Evolutionary conservation across 64 coral and sea anemone genomes (phyloP), one percentile per base, ranked within the genome.

Genomic region (Astreopora myriophthalma): DNA sequence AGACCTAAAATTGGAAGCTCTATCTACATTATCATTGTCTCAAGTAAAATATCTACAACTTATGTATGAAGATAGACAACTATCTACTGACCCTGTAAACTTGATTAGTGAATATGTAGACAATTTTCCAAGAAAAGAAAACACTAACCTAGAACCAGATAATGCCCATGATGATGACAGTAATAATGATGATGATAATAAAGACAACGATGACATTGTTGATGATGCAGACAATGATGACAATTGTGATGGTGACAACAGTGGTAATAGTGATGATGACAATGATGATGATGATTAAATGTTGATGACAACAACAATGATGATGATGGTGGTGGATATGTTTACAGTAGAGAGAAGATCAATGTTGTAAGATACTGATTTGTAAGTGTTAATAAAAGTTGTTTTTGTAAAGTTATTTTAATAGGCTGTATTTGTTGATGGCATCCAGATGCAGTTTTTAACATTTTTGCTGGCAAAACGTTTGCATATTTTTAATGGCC

Each of bases 31-130:
- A 42, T 42, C 39, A 42, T 42, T 42, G 63, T 34, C 33, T 86
- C 83, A 86, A 86, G 83, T 86, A 69, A 86, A 86, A 67, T 86
- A 86, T 86, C 58, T 66, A 86, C 83, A 86, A 36, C 83, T 86
- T 86, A 85, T 68, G 83, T 86, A 64, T 86, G 83, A 86, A 86
- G 83, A 86, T 86, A 44, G 83, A 64, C 83, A 86, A 86, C 63
- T 86, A 67, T 86, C 83, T 42, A 42, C 39, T 42, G 39, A 42
- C 5, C 5, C 39, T 42, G 0, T 42, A 42, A 42, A 42, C 9
- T 42, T 42, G 39, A 42, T 42, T 42, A 1, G 39, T 42, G 39
- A 42, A 42, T 42, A 42, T 42, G 39, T 42, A 42, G 39, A 42
- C 39, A 42, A 42, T 42, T 42, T 42, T 42, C 39, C 39, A 42